Conservation (phyloP, 1,140 invertebrate genomes). For the Brachionus rubens region DNA sequence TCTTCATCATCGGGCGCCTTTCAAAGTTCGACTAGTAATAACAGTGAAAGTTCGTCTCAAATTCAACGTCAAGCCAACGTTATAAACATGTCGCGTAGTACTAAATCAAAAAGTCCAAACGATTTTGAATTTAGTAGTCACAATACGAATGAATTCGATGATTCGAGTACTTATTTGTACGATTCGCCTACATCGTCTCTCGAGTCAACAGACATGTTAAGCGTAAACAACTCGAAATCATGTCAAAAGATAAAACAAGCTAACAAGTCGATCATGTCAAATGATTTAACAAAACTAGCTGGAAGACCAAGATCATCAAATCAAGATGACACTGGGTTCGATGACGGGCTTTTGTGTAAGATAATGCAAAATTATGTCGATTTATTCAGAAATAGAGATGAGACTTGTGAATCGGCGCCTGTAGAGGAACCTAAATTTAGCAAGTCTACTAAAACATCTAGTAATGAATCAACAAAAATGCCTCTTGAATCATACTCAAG, state of each 20-base stretch:
- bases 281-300: not conserved
- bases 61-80: not conserved
- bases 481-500: not conserved
- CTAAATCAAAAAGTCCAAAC: not conserved
- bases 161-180: conserved; percentile 42
- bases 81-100: not conserved
- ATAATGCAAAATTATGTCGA: conserved; percentile 45
- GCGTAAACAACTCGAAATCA: too few species aligned
- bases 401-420: not conserved
- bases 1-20: not conserved
- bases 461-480: not conserved
- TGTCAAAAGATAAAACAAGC: not conserved
- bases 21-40: not conserved
- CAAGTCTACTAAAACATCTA: not conserved
- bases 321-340: not conserved
- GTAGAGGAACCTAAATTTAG: not conserved
- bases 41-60: not conserved
- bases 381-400: not conserved
- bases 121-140: conserved; percentile 28
- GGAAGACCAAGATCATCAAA: not conserved
- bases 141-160: conserved; percentile 38
- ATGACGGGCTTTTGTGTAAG: conserved; percentile 34
- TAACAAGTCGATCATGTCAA: not conserved
- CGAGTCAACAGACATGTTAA: conserved; percentile 1
- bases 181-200: conserved; percentile 33